Evolutionary conservation across 2,888 invertebrate genomes (phyloP).

Genomic region (Cantharis nigra): DNA sequence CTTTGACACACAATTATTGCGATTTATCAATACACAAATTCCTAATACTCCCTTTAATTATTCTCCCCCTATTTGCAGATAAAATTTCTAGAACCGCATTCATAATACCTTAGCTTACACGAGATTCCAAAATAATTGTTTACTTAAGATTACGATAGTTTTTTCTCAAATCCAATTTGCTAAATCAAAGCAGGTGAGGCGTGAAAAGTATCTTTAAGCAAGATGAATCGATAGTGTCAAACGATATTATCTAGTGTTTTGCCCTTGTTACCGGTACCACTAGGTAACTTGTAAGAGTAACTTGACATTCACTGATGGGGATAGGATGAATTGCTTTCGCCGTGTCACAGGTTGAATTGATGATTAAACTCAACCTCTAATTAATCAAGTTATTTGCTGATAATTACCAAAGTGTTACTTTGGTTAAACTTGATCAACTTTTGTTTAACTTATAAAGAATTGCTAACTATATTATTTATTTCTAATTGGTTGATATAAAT

Average conservation of each 20-base stretch:
- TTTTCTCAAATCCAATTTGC: background rate
- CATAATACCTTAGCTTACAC: background rate
- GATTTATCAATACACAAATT: background rate
- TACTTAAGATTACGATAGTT: background rate
- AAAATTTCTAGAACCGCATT: too few species aligned
- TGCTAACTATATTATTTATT: background rate
- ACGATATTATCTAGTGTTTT: constrained; percentile 23
- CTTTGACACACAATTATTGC: background rate
- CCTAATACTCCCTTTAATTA: background rate
- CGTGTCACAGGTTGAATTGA: constrained; percentile 19
- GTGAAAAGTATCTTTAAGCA: constrained; percentile 8
- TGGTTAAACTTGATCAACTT: background rate
- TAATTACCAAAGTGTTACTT: constrained; percentile 10
- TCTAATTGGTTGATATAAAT: too few species aligned
- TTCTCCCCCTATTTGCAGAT: background rate
- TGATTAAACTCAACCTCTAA: constrained; percentile 18
- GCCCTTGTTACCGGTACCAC: constrained; percentile 19
- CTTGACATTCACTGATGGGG: constrained; percentile 21
- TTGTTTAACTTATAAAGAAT: background rate
- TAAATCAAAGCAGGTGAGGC: background rate
- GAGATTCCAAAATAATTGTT: background rate
- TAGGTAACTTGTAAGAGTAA: constrained; percentile 19
- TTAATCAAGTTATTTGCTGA: constrained; percentile 19
- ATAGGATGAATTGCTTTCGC: constrained; percentile 20
- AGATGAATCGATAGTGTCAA: constrained; percentile 28